Base-by-base conservation (phyloP, 64 coral and sea anemone species). In the Stichodactyla mertensii region DNA sequence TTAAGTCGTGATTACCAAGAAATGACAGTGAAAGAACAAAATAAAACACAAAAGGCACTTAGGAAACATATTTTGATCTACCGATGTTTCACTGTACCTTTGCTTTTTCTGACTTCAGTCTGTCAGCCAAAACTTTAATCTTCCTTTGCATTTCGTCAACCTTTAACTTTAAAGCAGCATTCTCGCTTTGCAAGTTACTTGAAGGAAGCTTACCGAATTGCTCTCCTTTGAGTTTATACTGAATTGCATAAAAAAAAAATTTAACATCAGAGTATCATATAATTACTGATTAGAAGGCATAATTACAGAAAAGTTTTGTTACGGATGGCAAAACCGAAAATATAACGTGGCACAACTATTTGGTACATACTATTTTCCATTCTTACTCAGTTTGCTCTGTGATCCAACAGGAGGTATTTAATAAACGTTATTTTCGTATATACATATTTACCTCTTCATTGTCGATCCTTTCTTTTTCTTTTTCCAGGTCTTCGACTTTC, bases 111-210 rank as follows among this genome's bases (percentile, higher is more conserved):
- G 64, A 18, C 23, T 86, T 54, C 4, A 91, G 57, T 12, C 59
- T 91, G 19, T 91, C 71, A 52, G 85, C 89, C 13, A 91, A 19
- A 71, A 67, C 64, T 77, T 69, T 55, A 13, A 91, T 59, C 60
- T 91, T 91, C n/a, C 22, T 59, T 80, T 86, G 89, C 52, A 91
- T 51, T 55, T 86, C 89, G 7, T 53, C 55, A 26, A 91, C 61
- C 22, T 86, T 91, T 4, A n/a, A n/a, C 56, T 80, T 82, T 15
- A 91, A 61, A 12, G 55, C 77, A 12, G 57, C 61, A 55, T 64
- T 62, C 22, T 86, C 85, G 16, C 62, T 86, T 81, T 45, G 19
- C 26, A 81, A 53, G 14, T 81, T 4, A 55, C 78, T 52, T 20
- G 78, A 55, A 16, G 16, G 6, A 52, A 55, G 54, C 15, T 31